phyloP scores from a whole-genome alignment of 2,888 invertebrate species.

The Thymelicus acteon region DNA sequence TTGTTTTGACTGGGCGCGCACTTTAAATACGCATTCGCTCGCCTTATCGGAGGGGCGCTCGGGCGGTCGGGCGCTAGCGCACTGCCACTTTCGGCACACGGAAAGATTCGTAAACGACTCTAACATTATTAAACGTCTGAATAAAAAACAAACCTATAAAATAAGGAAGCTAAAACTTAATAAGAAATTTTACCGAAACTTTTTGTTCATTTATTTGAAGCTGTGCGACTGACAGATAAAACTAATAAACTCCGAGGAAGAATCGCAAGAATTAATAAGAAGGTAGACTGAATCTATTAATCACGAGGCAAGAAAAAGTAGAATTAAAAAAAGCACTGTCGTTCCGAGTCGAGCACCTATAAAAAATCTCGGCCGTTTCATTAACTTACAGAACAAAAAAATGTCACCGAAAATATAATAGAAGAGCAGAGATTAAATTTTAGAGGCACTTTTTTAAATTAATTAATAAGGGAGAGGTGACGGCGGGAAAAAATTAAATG shows the following conservation, averaged over 20 bases:
- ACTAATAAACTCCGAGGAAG: slow-evolving; percentile 40
- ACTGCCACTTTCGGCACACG: slow-evolving; percentile 20
- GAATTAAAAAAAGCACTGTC: slow-evolving; percentile 53
- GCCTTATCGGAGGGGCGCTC: slow-evolving; percentile 30
- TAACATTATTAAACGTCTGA: slow-evolving; percentile 12
- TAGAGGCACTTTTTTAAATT: slow-evolving; percentile 78
- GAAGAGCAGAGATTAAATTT: slow-evolving; percentile 79
- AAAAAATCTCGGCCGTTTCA: slow-evolving; percentile 78
- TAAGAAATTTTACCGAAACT: slow-evolving; percentile 16
- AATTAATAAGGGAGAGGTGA: slow-evolving; percentile 78
- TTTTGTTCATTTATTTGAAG: slow-evolving; percentile 9
- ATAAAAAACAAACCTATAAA: not conserved
- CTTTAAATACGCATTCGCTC: slow-evolving; percentile 36
- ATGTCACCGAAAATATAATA: slow-evolving; percentile 65
- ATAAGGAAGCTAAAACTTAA: not conserved
- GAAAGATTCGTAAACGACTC: slow-evolving; percentile 24
- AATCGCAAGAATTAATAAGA: slow-evolving; percentile 39
- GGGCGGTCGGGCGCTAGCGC: slow-evolving; percentile 15
- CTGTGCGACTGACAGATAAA: slow-evolving; percentile 22
- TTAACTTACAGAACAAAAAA: slow-evolving; percentile 67
- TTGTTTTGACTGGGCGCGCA: slow-evolving; percentile 56
- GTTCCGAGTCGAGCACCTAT: slow-evolving; percentile 52
- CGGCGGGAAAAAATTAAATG: slow-evolving; percentile 80
- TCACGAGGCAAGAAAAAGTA: slow-evolving; percentile 52
- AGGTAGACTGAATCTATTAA: slow-evolving; percentile 58